phyloP scores from a whole-genome alignment of 2,113 vertebrate species.

The Heterotis niloticus region DNA sequence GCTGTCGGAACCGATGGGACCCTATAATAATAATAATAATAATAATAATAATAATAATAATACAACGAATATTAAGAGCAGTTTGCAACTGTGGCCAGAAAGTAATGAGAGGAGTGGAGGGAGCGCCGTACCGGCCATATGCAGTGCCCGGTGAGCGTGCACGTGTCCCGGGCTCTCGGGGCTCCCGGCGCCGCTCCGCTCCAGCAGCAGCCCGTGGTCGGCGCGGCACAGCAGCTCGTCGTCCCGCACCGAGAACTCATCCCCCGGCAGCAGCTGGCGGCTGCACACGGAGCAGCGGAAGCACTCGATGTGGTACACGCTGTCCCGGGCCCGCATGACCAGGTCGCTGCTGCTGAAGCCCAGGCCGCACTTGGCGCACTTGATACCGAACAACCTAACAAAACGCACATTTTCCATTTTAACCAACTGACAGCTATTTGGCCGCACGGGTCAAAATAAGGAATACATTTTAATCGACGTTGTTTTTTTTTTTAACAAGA shows the following conservation, averaged over 20 bases:
- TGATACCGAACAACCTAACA: conserved; percentile 87
- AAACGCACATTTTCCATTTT: not conserved
- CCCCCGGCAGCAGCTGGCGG: conserved; percentile 88
- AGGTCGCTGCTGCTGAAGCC: conserved; percentile 91
- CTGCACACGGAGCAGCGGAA: conserved; percentile 93
- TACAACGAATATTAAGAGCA: not conserved
- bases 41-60: not conserved
- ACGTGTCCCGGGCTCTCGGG: conserved; percentile 73
- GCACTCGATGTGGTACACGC: conserved; percentile 93
- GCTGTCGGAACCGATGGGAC: not conserved
- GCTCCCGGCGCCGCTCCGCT: conserved; percentile 69
- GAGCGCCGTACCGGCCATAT: conserved; percentile 68
- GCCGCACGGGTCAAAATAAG: too few relatives aligned
- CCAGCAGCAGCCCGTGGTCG: conserved; percentile 77
- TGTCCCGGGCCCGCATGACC: conserved; percentile 90
- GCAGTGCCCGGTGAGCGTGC: conserved; percentile 63
- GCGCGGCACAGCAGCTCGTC: conserved; percentile 87
- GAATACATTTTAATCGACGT: too few relatives aligned
- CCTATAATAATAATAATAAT: conserved; percentile 7
- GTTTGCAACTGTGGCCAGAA: not conserved
- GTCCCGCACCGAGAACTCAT: conserved; percentile 90
- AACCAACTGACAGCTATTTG: too few relatives aligned
- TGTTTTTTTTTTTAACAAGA: too few relatives aligned
- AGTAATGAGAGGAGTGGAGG: not conserved
- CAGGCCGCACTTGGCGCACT: conserved; percentile 87